These are phyloP conservation scores for Eriocheir sinensis DNA, from an alignment of 1,140 invertebrate species.

Conservation along the genomic window DNA sequence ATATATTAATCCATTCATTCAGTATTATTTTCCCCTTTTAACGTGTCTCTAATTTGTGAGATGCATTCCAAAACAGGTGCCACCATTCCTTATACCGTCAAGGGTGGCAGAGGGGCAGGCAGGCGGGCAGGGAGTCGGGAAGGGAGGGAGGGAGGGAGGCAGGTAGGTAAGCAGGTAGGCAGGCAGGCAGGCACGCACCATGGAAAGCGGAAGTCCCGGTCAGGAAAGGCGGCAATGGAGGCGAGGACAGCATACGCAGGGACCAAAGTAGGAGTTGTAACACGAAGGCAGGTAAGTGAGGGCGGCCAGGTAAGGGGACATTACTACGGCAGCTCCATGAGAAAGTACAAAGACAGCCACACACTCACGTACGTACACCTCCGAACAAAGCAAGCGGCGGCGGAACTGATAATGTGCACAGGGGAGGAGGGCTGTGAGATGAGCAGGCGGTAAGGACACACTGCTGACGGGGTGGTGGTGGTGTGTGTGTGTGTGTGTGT, in stretches of 20 bases:
- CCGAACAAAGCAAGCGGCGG: background rate
- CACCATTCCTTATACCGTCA: background rate
- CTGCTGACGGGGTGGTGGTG: background rate
- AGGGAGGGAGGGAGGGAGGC: too few relatives aligned
- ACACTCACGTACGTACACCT: conserved; percentile 7
- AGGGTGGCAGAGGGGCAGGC: too few relatives aligned
- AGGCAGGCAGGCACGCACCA: too few relatives aligned
- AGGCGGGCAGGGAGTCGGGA: too few relatives aligned
- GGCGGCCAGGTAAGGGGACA: background rate
- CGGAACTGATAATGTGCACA: conserved; percentile 23
- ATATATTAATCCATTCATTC: background rate
- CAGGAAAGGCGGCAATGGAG: background rate
- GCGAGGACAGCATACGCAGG: background rate
- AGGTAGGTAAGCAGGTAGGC: too few relatives aligned
- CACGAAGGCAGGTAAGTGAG: background rate
- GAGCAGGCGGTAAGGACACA: background rate
- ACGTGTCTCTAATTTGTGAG: too few relatives aligned
- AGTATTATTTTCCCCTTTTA: too few relatives aligned
- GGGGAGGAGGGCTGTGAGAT: background rate
- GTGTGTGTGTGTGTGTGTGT: too few relatives aligned
- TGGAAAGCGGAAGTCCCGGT: background rate
- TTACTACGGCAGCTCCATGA: background rate
- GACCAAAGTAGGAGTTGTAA: background rate
- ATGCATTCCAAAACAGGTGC: background rate
- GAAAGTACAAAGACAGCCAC: background rate